phyloP scores from a whole-genome alignment of 2,888 invertebrate species.

The Chelonus formosanus region DNA sequence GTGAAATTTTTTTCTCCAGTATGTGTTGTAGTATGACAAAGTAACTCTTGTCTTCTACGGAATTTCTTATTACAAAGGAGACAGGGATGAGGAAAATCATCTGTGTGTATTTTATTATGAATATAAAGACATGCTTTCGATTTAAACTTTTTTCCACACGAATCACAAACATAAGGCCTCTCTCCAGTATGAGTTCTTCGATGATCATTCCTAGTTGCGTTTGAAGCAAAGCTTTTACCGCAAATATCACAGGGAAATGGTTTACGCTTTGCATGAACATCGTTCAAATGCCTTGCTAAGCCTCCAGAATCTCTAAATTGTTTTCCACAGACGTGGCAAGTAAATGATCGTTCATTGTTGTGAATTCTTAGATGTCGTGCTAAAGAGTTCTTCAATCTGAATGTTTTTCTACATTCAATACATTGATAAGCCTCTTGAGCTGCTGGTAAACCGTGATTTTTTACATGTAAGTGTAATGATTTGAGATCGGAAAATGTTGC shows the following conservation, averaged over 20 bases:
- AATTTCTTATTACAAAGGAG: constrained; percentile 68
- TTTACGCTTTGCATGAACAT: constrained; percentile 60
- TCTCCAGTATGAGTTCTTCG: constrained; percentile 60
- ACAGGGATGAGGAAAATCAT: constrained; percentile 65
- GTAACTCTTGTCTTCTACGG: constrained; percentile 66
- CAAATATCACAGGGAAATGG: constrained; percentile 61
- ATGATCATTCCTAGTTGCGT: constrained; percentile 62
- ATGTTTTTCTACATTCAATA: constrained; percentile 66
- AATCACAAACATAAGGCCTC: constrained; percentile 63
- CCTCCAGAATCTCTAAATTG: constrained; percentile 62
- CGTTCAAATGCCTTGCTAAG: constrained; percentile 58
- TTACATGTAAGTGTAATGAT: constrained; percentile 22
- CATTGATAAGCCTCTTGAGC: constrained; percentile 61
- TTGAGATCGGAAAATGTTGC: constrained; percentile 10
- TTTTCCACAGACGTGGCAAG: constrained; percentile 64
- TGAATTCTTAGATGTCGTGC: constrained; percentile 67
- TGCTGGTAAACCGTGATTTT: constrained; percentile 12
- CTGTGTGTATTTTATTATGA: constrained; percentile 66
- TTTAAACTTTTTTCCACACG: constrained; percentile 66
- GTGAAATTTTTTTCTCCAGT: constrained; percentile 63
- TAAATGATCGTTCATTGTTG: constrained; percentile 60
- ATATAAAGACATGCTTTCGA: constrained; percentile 64
- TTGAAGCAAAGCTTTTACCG: constrained; percentile 57
- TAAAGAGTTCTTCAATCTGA: constrained; percentile 67
- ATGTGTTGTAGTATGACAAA: constrained; percentile 66